Conservation (phyloP, 2,797 vertebrate species). For the Sebastes kiyomatsui region DNA sequence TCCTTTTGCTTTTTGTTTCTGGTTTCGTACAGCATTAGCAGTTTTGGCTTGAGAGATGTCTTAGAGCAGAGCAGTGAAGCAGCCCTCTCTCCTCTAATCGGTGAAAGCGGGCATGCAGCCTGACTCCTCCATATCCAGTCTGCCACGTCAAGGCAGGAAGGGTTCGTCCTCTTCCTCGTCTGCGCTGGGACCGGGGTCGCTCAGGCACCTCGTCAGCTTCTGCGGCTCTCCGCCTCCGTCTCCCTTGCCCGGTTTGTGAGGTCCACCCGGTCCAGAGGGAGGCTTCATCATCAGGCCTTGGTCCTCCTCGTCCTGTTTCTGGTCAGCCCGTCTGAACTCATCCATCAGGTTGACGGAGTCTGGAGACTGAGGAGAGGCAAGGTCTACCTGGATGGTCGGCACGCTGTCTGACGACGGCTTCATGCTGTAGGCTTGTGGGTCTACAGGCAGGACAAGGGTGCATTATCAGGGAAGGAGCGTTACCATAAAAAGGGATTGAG, state of each 20-base stretch:
- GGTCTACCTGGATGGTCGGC: constrained; percentile 93
- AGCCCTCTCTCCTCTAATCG: constrained; percentile 7
- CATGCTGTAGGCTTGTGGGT: constrained; percentile 88
- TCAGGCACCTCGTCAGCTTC: constrained; percentile 91
- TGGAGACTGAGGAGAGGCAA: constrained; percentile 92
- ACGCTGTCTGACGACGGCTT: constrained; percentile 78
- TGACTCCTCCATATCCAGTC: constrained; percentile 1
- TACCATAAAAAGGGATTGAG: background rate
- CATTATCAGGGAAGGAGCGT: background rate
- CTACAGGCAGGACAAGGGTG: constrained; percentile 67
- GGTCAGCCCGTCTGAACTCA: constrained; percentile 73
- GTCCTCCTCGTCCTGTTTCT: constrained; percentile 55
- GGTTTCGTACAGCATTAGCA: constrained; percentile 55
- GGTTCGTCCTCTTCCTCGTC: constrained; percentile 91
- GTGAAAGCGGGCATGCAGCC: background rate
- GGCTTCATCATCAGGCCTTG: constrained; percentile 87
- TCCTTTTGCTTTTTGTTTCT: constrained; percentile 34
- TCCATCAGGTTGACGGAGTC: constrained; percentile 88
- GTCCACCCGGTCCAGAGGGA: constrained; percentile 69
- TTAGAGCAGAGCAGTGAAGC: constrained; percentile 30
- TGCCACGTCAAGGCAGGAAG: constrained; percentile 80
- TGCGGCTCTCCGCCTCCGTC: constrained; percentile 86
- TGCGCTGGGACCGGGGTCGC: constrained; percentile 91
- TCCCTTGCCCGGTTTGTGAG: constrained; percentile 43
- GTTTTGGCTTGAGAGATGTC: constrained; percentile 69